A percentile compares a stretch with the other conserved stretches of the same genome.
These are phyloP conservation scores for Percopsis omiscomaycus DNA, from an alignment of 2,797 vertebrate genomes.

Conservation along the genomic window DNA sequence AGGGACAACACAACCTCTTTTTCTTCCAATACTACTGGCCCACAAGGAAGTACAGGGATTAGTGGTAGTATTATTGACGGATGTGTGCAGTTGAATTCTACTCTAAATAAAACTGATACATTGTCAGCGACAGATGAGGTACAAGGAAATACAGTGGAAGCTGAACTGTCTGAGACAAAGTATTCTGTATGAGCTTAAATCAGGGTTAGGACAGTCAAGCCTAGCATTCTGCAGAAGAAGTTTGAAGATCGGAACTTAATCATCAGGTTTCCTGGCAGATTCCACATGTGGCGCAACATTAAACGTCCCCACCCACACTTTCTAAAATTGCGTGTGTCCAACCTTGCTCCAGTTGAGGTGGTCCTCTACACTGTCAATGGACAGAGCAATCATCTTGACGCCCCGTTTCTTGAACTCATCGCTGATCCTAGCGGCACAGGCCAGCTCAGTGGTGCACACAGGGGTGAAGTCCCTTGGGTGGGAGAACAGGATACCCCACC, in stretches of 20 bases:
- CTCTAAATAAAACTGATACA: no score
- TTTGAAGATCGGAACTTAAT: no score
- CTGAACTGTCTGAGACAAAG: conserved; percentile 1
- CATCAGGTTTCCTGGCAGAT: no score
- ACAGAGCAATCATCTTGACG: conserved; percentile 94
- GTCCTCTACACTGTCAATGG: conserved; percentile 90
- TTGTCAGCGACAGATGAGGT: neutral
- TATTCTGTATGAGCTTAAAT: conserved; percentile 6
- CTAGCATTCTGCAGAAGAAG: neutral
- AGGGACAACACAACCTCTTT: no score
- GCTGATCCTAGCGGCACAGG: conserved; percentile 82
- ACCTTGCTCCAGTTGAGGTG: conserved; percentile 94
- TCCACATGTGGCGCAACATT: no score
- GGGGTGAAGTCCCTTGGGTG: conserved; percentile 96
- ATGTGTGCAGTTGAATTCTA: no score
- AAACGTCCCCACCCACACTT: no score
- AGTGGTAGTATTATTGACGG: no score
- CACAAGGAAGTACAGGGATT: no score
- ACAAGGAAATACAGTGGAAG: neutral
- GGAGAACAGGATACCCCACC: conserved; percentile 97
- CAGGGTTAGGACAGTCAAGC: neutral
- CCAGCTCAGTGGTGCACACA: conserved; percentile 95
- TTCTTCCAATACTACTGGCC: no score
- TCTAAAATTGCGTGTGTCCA: neutral
- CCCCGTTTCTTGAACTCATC: conserved; percentile 87